A percentile compares a stretch with the other conserved stretches of the same genome.
Evolutionary conservation across 2,797 vertebrate species (phyloP).

Genomic region (Helarctos malayanus): DNA sequence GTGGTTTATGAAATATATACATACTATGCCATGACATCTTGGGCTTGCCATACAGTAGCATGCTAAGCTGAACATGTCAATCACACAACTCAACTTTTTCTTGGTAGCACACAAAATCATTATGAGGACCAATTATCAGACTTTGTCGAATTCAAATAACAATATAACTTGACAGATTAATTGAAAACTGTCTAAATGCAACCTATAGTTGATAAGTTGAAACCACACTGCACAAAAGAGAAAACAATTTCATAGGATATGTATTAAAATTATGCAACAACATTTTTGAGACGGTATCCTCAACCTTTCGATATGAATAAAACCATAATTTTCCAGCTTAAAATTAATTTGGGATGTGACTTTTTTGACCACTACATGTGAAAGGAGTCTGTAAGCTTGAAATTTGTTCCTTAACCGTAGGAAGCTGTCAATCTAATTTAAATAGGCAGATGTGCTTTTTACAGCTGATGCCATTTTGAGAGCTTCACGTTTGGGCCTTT

Average conservation of each 20-base stretch:
- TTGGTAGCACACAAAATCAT: neutral
- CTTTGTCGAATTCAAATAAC: neutral
- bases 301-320: neutral
- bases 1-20: constrained; percentile 31
- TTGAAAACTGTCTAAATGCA: neutral
- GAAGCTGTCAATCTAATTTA: constrained; percentile 86
- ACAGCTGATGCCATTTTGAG: constrained; percentile 77
- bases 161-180: neutral
- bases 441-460: constrained; percentile 85
- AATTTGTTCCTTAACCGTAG: constrained; percentile 81
- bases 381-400: constrained; percentile 79
- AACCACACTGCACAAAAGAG: neutral
- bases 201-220: neutral
- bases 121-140: neutral
- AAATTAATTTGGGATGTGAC: constrained; percentile 54
- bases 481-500: constrained; percentile 74
- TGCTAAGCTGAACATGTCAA: constrained; percentile 10
- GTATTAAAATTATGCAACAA: neutral
- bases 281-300: neutral
- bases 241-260: neutral
- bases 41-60: neutral
- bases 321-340: constrained; percentile 69
- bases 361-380: constrained; percentile 78
- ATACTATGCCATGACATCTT: neutral
- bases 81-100: neutral